Base-by-base conservation (phyloP, 1,140 invertebrate genomes). In the Ylistrum balloti region DNA sequence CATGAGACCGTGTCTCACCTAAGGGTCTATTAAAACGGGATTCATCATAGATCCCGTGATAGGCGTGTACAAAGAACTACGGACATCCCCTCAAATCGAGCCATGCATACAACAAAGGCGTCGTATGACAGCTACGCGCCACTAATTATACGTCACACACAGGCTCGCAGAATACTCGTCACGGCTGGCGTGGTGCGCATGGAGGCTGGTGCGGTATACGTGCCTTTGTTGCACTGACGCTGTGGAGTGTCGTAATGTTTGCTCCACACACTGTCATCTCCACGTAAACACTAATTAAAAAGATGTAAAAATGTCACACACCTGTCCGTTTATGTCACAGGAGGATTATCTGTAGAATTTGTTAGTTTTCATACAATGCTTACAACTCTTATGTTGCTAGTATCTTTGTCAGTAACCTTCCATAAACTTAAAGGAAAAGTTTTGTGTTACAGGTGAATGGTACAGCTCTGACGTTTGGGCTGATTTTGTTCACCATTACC, bases 401-500 rank as follows among this genome's bases (percentile, higher is more conserved):
- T 38, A 13, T 38, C n/a, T 38, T 38, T 38, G 35, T 38, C 5
- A 38, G 13, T 38, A 38, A 13, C 5, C 35, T 7, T 7, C 35
- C 35, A 38, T 38, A 38, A 38, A 38, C 35, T 5, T 38, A 13
- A 38, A 74, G 0, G 22, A n/a, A n/a, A 28, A 28, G 17, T 28
- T 28, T n/a, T 74, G 89, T 89, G 28, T 90, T 90, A 0, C 33
- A 94, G 93, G 93, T 33, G 92, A 93, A 22, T 94, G 93, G 93
- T 93, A 89, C 74, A 93, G 90, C n/a, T 87, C 93, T 9, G 91
- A 93, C 74, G 92, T 93, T 33, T 94, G 93, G 93, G 74, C 91
- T 15, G 93, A 94, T 85, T 94, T 94, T 74, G 91, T 93, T 85
- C 93, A 93, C 28, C 93, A 94, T 89, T 95, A 94, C 87, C 89